Base-by-base conservation (phyloP, 2,888 invertebrate species). In the Athetis lepigone region DNA sequence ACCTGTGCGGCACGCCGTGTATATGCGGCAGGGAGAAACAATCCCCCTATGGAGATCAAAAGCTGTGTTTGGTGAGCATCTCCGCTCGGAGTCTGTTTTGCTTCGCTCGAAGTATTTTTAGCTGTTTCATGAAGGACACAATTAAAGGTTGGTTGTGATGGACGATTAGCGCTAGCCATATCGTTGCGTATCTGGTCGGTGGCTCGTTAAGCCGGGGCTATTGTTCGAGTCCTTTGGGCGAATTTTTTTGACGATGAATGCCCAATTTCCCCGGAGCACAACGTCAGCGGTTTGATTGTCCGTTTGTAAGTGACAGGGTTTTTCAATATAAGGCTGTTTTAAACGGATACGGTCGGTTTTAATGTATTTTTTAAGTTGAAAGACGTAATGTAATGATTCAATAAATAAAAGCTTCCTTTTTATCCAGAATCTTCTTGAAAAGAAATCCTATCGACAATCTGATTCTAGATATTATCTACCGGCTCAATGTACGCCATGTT, bases 261-360 rank as follows among this genome's bases (percentile, higher is more conserved):
- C 71, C 74, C 79, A 83, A 84, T 86, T 84, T 80, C 76, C 65
- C 68, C 77, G 61, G 58, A 66, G 66, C 70, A 70, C 67, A 46
- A 69, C 75, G 83, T 86, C 88, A 87, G 85, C 88, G 75, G 60
- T 83, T 86, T 83, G 75, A 81, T 85, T 85, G 84, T 80, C 76
- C 70, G 64, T 54, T 71, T 78, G 57, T 60, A 63, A 69, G 74
- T 67, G 81, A 70, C 62, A 57, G 62, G 56, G 57, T 59, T 73
- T 74, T 75, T 68, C 61, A 73, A 74, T 72, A 46, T n/a, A 62
- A 42, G 50, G 57, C 52, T 70, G 45, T 72, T 68, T 70, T 49
- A 45, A n/a, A 47, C 36, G 18, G 33, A 36, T 52, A 47, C 33
- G 33, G 4, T 49, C 46, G 39, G 36, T 58, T 70, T 33, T 6